Percentiles rank a stretch among this genome's conserved stretches.
Conservation (phyloP, 2,113 vertebrate species). For the Erythrocercus mccallii region DNA sequence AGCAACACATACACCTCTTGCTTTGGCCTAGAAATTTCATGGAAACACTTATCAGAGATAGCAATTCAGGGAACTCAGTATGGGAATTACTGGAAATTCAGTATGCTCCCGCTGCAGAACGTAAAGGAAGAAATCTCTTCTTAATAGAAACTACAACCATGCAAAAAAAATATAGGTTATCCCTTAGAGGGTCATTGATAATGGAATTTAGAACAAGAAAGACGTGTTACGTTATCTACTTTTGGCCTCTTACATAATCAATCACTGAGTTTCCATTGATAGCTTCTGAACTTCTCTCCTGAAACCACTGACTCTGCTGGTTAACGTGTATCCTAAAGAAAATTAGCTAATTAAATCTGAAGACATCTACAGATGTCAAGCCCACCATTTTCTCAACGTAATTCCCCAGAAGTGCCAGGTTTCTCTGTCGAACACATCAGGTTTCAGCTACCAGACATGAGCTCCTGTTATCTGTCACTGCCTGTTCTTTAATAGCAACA, state of each 20-base stretch:
- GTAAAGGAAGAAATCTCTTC: not conserved
- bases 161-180: not conserved
- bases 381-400: not conserved
- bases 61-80: not conserved
- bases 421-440: not conserved
- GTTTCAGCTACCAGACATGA: not conserved
- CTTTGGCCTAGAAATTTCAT: not conserved
- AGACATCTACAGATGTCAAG: not conserved
- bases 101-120: not conserved
- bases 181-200: not conserved
- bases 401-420: not conserved
- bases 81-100: not conserved
- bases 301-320: not conserved
- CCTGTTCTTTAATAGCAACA: not conserved
- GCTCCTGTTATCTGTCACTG: not conserved
- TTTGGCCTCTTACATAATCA: not conserved
- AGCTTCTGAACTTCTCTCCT: not conserved
- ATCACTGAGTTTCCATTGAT: not conserved
- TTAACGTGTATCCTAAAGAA: not conserved
- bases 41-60: not conserved
- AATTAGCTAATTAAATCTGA: not conserved
- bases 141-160: not conserved
- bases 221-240: not conserved
- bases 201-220: not conserved
- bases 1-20: not conserved